phyloP scores from a whole-genome alignment of 2,113 vertebrate species.

The Xiphophorus couchianus region DNA sequence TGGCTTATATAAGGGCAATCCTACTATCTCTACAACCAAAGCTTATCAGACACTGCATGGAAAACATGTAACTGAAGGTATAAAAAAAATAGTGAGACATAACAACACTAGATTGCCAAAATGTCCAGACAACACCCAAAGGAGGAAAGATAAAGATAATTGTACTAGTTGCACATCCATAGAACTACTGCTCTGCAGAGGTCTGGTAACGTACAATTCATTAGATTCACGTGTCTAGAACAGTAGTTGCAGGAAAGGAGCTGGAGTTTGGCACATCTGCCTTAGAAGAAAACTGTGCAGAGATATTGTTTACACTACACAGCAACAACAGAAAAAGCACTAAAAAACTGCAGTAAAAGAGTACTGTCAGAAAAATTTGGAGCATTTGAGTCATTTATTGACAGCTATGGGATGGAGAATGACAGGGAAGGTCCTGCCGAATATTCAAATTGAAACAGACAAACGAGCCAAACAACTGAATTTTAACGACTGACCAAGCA shows the following conservation, averaged over 20 bases:
- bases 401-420: not conserved
- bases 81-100: too few relatives aligned
- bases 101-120: too few relatives aligned
- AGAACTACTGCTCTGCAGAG: not conserved
- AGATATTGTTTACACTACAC: not conserved
- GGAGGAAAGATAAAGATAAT: too few relatives aligned
- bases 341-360: not conserved
- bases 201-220: not conserved
- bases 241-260: not conserved
- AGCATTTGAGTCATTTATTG: not conserved
- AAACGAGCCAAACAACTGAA: not conserved
- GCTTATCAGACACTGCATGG: too few relatives aligned
- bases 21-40: too few relatives aligned
- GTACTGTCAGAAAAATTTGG: not conserved
- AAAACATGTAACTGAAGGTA: too few relatives aligned
- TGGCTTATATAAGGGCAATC: too few relatives aligned
- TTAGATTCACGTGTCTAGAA: not conserved
- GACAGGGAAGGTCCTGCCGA: not conserved
- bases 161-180: too few relatives aligned
- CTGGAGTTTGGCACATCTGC: not conserved
- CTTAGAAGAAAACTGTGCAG: not conserved
- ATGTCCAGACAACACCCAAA: too few relatives aligned
- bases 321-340: not conserved
- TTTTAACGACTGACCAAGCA: not conserved
- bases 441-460: not conserved